Base-by-base conservation (phyloP, 1,140 invertebrate genomes). In the Neodiprion pinetum region DNA sequence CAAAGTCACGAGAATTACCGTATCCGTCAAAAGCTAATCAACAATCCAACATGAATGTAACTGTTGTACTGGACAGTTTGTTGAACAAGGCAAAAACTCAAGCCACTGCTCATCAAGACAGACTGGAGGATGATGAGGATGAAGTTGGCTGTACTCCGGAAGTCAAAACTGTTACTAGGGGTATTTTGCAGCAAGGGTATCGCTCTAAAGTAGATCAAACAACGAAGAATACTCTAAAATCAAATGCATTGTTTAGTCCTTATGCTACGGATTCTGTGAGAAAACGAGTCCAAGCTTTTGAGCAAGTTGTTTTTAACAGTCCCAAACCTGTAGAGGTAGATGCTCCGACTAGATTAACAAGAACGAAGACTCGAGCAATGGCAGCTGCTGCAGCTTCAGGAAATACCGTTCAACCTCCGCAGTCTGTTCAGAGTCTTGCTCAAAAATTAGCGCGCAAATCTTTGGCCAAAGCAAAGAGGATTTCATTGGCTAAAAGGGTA, bases 221-320 rank as follows among this genome's bases (percentile, higher is more conserved):
- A 17, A 7, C n/a, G 17, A 85, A 78, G 74, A 78, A 61, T 65
- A n/a, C 48, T 14, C 84, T 82, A n/a, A 89, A 88, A 66, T 73
- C 76, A 8, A 81, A 78, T 47, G 81, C 76, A 10, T 74, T 88
- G 7, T 89, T 88, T 65, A 92, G 91, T 86, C 91, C 91, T 5
- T 91, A 90, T 72, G 83, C 88, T 3, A 90, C 90, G 71, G 91
- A 91, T 75, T 91, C 91, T 0, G 89, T 92, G 23, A 92, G 92
- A 76, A 90, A 91, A 79, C 88, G 90, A 23, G 91, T 92, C 0
- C 89, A 92, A 76, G 92, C 91, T 1, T 93, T 92, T 76, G 91
- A 92, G 75, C 90, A 91, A 78, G 86, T 79, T 12, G 81, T 72
- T 23, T 21, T 82, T 17, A 77, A 76, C 7, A 87, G 81, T 77